Percentiles rank a stretch among this genome's conserved stretches.
Conservation (phyloP, 1,140 invertebrate genomes). For the Aethina tumida region DNA sequence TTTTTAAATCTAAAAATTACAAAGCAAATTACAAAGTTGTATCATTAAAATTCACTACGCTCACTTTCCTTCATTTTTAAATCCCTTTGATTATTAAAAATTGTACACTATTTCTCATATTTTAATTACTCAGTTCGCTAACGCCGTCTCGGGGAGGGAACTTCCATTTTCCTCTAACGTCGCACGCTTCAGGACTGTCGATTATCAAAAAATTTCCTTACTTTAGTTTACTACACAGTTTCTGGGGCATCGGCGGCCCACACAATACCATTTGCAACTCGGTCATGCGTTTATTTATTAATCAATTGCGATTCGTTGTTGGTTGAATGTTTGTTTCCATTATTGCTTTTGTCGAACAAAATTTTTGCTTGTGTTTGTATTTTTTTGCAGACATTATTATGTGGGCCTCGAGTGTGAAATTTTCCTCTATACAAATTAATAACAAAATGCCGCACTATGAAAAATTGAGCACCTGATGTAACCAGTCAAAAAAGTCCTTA, state of each 20-base stretch:
- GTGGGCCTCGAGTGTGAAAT: too few relatives aligned
- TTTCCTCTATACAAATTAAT: constrained; percentile 12
- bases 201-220: too few relatives aligned
- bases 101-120: constrained; percentile 14
- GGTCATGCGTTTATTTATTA: too few relatives aligned
- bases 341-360: too few relatives aligned
- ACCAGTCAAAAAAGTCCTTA: constrained; percentile 16
- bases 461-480: constrained; percentile 30
- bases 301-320: too few relatives aligned
- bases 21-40: constrained; percentile 15
- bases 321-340: too few relatives aligned
- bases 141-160: constrained; percentile 26
- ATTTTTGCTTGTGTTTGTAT: too few relatives aligned
- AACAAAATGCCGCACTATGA: constrained; percentile 19
- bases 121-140: constrained; percentile 3
- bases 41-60: constrained; percentile 15
- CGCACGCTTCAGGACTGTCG: constrained; percentile 22
- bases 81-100: constrained; percentile 18
- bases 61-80: constrained; percentile 15
- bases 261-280: too few relatives aligned
- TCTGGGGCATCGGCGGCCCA: too few relatives aligned
- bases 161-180: constrained; percentile 30
- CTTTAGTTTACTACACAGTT: too few relatives aligned
- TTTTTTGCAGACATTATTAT: too few relatives aligned
- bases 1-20: constrained; percentile 6